These are phyloP conservation scores for Chloromyia formosa DNA, from an alignment of 2,888 invertebrate genomes.

Conservation along the genomic window DNA sequence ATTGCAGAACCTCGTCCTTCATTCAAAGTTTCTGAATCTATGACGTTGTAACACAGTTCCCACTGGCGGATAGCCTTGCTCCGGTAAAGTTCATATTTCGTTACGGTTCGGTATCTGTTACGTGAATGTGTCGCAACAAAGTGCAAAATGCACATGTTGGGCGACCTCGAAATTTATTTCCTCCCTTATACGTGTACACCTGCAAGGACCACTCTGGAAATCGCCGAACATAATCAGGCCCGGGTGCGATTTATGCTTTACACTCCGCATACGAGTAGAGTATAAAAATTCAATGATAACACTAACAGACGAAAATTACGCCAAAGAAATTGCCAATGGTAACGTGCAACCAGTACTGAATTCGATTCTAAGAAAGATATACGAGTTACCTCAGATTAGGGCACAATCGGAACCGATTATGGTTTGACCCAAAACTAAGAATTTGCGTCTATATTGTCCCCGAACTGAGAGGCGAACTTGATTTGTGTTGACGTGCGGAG, in stretches of 20 bases:
- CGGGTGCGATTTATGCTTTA: no score
- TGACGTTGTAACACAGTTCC: slow-evolving; percentile 21
- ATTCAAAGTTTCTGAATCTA: not conserved
- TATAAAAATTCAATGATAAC: no score
- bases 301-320: no score
- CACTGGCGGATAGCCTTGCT: slow-evolving; percentile 21
- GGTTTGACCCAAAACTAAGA: not conserved
- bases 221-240: no score
- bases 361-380: no score
- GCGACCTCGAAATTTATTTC: not conserved
- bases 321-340: no score
- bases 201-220: no score
- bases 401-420: not conserved
- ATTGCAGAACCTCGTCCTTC: not conserved
- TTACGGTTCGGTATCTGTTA: not conserved
- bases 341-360: no score
- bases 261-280: no score
- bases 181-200: no score
- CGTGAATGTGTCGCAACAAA: slow-evolving; percentile 21
- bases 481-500: slow-evolving; percentile 25
- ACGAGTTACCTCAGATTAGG: no score
- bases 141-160: slow-evolving; percentile 30
- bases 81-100: slow-evolving; percentile 28
- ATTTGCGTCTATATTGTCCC: not conserved
- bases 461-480: not conserved